Evolutionary conservation across 2,113 vertebrate species (phyloP), one percentile per base, ranked within the genome.

Genomic region (Thymallus thymallus): DNA sequence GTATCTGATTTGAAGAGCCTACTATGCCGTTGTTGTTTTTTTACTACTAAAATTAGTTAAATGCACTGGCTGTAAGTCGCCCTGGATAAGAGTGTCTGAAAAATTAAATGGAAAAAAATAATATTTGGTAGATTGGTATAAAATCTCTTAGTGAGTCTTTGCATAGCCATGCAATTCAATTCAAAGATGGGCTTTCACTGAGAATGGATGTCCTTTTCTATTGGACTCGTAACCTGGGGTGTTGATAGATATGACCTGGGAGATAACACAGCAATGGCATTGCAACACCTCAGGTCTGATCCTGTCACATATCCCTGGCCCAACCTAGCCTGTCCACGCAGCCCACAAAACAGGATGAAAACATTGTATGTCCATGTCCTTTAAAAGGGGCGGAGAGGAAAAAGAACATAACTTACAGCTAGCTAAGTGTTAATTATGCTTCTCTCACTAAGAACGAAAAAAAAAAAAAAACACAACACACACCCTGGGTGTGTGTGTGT

Each of bases 281-380:
- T 76, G 64, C 77, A 61, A 26, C 69, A 48, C 64, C 24, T 71
- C 73, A 80, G 82, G 85, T 16, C 13, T 51, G 48, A 51, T 77
- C 81, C 80, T 71, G 29, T 23, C n/a, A 56, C 22, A 51, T 24
- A 64, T 23, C 2, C 60, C 26, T 22, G 65, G 65, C 18, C 23
- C 6, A 70, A 69, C 14, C 68, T 1, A 12, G 10, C 13, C 68
- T 24, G 18, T 26, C 26, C 68, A 56, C 14, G 60, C 80, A 77
- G 74, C 70, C 75, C 45, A 74, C 80, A 87, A 81, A 87, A 87
- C 86, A 89, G 86, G 87, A 90, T 82, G 80, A 82, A 83, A 84
- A 86, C 84, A 76, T 80, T 87, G 87, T 82, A 85, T 86, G 86
- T 86, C 80, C 32, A 23, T 2, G 78, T 75, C 78, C 69, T 82